Evolutionary conservation across 2,888 invertebrate genomes (phyloP), one percentile per base, ranked within the genome.

Genomic region (Agrotis puta): DNA sequence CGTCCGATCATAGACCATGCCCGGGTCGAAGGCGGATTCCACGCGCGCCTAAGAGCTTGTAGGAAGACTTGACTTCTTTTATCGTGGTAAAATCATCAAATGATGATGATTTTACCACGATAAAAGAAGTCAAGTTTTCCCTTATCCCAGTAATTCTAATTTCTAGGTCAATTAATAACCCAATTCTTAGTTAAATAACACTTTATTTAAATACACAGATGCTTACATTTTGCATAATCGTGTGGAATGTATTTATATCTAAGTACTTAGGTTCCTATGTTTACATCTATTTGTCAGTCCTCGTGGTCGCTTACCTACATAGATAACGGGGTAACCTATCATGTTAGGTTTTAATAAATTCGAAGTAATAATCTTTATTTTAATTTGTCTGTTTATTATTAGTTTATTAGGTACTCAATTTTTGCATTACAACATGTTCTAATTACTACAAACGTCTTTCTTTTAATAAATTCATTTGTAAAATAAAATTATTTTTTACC

Each of bases 251-350:
- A 9, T 5, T 7, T 47, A 54, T 20, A 14, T 50, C 14, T 7
- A 53, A 11, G 39, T 53, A 53, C 14, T 51, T 51, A 51, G 5
- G 3, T 51, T 14, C 7, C 4, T 56, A 24, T 3, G n/a, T 43
- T 11, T 64, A 45, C 20, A 27, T 47, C 1, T 77, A 59, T 77
- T 72, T 64, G 20, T 18, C 54, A 62, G 45, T 64, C 24, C 61
- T 54, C 62, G 62, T 72, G 61, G 24, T 47, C 54, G 51, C 59
- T 77, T 70, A 1, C 73, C 73, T 73, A 78, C 67, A 61, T 82
- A 65, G 83, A 70, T 82, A 81, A 82, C 54, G 16, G 24, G 27
- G 70, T 64, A 33, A 57, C 20, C 13, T 65, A 53, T 5, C 63
- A 58, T 66, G 47, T 59, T 57, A 18, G 9, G 39, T 66, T 50